Base-by-base conservation (phyloP, 1,140 invertebrate species). In the Zaprionus camerounensis region DNA sequence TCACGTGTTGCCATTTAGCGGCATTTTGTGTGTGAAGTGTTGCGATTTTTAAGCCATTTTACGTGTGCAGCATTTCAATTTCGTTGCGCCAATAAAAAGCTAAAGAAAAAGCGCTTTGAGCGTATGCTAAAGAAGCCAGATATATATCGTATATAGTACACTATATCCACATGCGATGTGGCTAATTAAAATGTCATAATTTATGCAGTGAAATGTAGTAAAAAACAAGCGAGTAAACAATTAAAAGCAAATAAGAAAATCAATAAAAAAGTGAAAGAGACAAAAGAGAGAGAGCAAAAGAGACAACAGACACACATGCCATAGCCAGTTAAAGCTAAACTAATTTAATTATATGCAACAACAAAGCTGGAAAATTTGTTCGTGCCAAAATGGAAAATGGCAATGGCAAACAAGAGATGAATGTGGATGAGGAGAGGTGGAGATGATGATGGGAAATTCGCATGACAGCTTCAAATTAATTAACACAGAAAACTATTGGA, bases 401-500 rank as follows among this genome's bases (percentile, higher is more conserved):
- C 34, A 17, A 72, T 46, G n/a, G n/a, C 20, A 79, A 17, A 70
- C 38, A 15, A 2, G 2, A 11, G 31, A 34, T 34, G 31, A 34
- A 11, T 34, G 31, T 34, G 9, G 9, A 34, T 63, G 83, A 34
- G 31, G 31, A 2, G 63, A 80, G 77, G 80, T 67, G 68, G 26
- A 83, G 76, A 80, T 72, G 72, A 22, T 79, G 80, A 74, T 74
- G 62, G 57, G 49, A 58, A 81, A 76, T 69, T 88, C 75, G 84
- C 84, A 81, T 90, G 84, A 73, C 85, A 84, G 84, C 78, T 41
- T 71, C 66, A 81, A 90, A 88, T 88, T 88, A 88, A 88, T 88
- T 88, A 88, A 84, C 85, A 88, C 84, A 88, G 81, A 88, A 84
- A 88, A 84, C 84, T 88, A 88, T 84, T 81, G 84, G 69, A 56